Evolutionary conservation across 2,797 vertebrate genomes (phyloP).

Genomic region (Dallia pectoralis): DNA sequence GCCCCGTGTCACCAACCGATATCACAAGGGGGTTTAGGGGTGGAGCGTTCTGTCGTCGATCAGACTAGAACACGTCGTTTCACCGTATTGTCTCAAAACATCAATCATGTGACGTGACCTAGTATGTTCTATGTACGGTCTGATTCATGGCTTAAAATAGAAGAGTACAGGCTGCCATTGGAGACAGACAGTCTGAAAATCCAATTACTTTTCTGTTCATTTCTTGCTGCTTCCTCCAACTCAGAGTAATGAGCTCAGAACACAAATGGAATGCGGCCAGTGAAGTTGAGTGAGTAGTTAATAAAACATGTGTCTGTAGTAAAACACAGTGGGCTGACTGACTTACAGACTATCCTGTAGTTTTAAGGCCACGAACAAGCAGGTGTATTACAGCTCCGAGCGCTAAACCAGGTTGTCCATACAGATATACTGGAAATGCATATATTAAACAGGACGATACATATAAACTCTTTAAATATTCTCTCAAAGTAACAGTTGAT

Average conservation of each 20-base stretch:
- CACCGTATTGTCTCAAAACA: too few relatives aligned
- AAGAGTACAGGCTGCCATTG: background rate
- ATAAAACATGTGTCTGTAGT: background rate
- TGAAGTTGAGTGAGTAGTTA: background rate
- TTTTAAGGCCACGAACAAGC: constrained; percentile 46
- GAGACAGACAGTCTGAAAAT: background rate
- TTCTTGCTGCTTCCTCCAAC: background rate
- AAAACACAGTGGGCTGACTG: background rate
- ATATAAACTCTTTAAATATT: constrained; percentile 1
- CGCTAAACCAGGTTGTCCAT: constrained; percentile 20
- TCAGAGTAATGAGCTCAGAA: background rate
- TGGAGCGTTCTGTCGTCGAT: too few relatives aligned
- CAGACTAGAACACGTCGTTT: too few relatives aligned
- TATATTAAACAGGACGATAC: constrained; percentile 21
- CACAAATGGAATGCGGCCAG: background rate
- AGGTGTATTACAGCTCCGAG: constrained; percentile 24
- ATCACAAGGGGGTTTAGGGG: too few relatives aligned
- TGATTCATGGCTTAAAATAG: background rate
- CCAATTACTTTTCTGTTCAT: background rate
- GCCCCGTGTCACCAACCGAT: too few relatives aligned
- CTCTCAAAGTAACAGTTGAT: background rate
- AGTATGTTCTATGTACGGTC: too few relatives aligned
- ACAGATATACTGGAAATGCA: constrained; percentile 15
- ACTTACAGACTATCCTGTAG: constrained; percentile 16
- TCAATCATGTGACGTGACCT: too few relatives aligned